Base-by-base conservation (phyloP, 1,140 invertebrate species). In the Aphelenchoides besseyi region DNA sequence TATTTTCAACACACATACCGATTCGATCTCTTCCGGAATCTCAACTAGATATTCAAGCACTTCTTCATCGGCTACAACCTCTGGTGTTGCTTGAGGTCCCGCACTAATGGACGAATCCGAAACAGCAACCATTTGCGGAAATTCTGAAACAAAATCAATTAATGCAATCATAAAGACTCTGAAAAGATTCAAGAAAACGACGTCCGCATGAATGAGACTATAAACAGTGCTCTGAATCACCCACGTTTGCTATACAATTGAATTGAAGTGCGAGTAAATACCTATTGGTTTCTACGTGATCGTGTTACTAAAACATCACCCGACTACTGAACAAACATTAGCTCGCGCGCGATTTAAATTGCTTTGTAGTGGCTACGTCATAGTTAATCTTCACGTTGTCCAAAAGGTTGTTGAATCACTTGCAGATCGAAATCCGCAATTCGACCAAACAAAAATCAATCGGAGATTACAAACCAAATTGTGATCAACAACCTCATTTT, bases 21-120 rank as follows among this genome's bases (percentile, higher is more conserved):
- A 16, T 3, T 66, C 63, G 16, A 66, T 28, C n/a, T 66, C 63
- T 23, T 1, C 12, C 1, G 63, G 63, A 1, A 66, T 35, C 12
- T 66, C 63, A 36, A 66, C 63, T 2, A 66, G 30, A 53, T 66
- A 66, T 33, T 66, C 32, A 29, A 66, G 30, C 8, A 37, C 30
- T 29, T 66, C 63, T 16, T 66, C 63, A 53, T 66, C 29, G 0
- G 63, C 12, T 29, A 32, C 30, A 12, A 66, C 30, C 3, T 66
- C 63, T 33, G 41, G 5, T 23, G n/a, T n/a, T 8, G 5, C 55
- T 59, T 59, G 5, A 8, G 26, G 26, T 18, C 5, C 26, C 5
- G 5, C 55, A 28, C 12, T 59, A 33, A 8, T 33, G 16, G 18
- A 28, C 5, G 55, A 59, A 18, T 59, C 18, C 18, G 55, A 59